phyloP scores from a whole-genome alignment of 2,888 invertebrate genomes.

The Drosophila testacea region DNA sequence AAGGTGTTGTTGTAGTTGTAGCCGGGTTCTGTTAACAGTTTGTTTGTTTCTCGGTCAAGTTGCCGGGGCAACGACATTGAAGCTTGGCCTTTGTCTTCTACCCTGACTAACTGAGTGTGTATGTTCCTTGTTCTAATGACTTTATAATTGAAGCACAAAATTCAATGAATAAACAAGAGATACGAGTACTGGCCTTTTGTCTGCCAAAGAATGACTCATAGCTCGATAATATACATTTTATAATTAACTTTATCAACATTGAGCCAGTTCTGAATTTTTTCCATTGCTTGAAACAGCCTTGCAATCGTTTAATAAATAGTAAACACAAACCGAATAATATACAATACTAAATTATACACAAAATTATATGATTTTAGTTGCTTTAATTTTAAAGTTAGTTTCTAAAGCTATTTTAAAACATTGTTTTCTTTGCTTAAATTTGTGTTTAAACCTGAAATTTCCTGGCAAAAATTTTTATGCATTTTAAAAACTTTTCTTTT shows the following conservation, averaged over 20 bases:
- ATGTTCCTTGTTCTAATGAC: slow-evolving; percentile 58
- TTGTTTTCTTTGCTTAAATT: not conserved
- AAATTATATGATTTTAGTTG: too few relatives aligned
- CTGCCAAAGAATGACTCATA: slow-evolving; percentile 10
- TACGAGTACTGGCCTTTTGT: slow-evolving; percentile 46
- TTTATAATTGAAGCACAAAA: slow-evolving; percentile 75
- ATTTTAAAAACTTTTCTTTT: not conserved
- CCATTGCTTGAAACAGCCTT: not conserved
- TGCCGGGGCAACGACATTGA: slow-evolving; percentile 71
- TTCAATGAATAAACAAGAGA: slow-evolving; percentile 75
- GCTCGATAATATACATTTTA: slow-evolving; percentile 47
- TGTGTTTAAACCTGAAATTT: not conserved
- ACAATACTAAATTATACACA: too few relatives aligned
- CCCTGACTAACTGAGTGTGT: slow-evolving; percentile 7
- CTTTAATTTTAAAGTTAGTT: not conserved
- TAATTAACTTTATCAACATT: slow-evolving; percentile 58
- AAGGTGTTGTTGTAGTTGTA: slow-evolving; percentile 2
- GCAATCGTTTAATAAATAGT: slow-evolving; percentile 1
- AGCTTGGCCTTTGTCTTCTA: slow-evolving; percentile 45
- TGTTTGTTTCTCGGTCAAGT: slow-evolving; percentile 59
- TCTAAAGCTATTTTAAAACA: too few relatives aligned
- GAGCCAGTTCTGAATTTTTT: not conserved
- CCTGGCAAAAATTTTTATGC: not conserved
- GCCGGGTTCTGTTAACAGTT: slow-evolving; percentile 52
- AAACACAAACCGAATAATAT: too few relatives aligned